Conservation (phyloP, 2,888 invertebrate genomes). For the Eilema sororculum region DNA sequence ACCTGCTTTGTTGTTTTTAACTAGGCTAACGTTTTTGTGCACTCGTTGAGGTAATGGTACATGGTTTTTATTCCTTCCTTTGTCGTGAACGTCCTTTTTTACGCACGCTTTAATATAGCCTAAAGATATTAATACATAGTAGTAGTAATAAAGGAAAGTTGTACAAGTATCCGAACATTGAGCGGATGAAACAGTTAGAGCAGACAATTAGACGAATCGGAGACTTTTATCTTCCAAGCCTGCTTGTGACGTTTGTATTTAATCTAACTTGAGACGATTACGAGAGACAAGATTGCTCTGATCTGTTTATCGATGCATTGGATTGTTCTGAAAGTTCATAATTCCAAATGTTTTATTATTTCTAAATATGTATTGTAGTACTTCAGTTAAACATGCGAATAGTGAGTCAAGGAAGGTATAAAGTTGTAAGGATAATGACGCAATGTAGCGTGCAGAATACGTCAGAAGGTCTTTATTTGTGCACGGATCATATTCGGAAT, state of each 20-base stretch:
- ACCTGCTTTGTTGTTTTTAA: slow-evolving; percentile 62
- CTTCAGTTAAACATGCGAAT: background rate
- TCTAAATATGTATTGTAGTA: background rate
- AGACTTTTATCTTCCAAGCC: slow-evolving; percentile 27
- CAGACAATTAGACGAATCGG: slow-evolving; percentile 33
- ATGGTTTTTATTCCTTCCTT: background rate
- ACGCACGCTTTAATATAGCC: background rate
- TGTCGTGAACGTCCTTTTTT: background rate
- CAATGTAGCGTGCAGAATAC: slow-evolving; percentile 32
- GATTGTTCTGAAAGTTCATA: too few species aligned
- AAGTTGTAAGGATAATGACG: slow-evolving; percentile 28
- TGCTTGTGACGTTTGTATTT: slow-evolving; percentile 25
- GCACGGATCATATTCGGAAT: slow-evolving; percentile 38
- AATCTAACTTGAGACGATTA: slow-evolving; percentile 10
- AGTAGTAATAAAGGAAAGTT: slow-evolving; percentile 21
- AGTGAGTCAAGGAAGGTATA: background rate
- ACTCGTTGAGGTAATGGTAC: slow-evolving; percentile 20
- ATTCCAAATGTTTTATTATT: too few species aligned
- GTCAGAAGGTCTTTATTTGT: slow-evolving; percentile 29
- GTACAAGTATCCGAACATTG: slow-evolving; percentile 34
- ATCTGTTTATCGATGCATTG: background rate
- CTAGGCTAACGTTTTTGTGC: slow-evolving; percentile 56
- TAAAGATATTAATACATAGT: background rate
- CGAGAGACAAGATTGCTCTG: background rate
- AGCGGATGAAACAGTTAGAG: slow-evolving; percentile 37